A percentile compares a stretch with the other conserved stretches of the same genome.
These are phyloP conservation scores for Apostichopus leukothele DNA, from an alignment of 53 echinoderm and acorn worm species.

Conservation along the genomic window DNA sequence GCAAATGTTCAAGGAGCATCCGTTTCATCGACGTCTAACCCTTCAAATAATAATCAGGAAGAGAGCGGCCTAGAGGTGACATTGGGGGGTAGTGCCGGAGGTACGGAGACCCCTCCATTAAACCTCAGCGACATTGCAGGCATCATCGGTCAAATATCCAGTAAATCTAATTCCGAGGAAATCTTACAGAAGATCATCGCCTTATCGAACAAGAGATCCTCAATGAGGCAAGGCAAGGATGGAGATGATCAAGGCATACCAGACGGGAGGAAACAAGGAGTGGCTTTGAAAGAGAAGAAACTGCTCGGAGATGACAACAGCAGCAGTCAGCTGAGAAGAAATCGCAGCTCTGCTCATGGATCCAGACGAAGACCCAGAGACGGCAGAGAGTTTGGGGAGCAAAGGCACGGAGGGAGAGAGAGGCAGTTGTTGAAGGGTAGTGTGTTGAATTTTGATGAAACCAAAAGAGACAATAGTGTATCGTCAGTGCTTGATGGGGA, in stretches of 20 bases:
- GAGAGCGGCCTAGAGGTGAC: neutral
- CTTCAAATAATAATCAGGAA: neutral
- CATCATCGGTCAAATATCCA: constrained; percentile 74
- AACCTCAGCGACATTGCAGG: constrained; percentile 70
- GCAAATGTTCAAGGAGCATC: neutral
- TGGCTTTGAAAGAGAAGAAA: neutral
- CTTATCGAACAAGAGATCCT: constrained; percentile 62
- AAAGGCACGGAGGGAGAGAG: neutral
- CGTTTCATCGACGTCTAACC: too few species aligned
- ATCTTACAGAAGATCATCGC: constrained; percentile 78
- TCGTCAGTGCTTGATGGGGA: neutral
- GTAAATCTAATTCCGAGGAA: constrained; percentile 73
- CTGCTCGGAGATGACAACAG: neutral
- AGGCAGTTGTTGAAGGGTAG: neutral
- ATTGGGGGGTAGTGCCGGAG: neutral
- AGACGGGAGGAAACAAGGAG: neutral
- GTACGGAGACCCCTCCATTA: constrained; percentile 75
- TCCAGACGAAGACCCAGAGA: neutral
- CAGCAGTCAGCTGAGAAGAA: neutral
- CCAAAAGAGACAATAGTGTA: neutral
- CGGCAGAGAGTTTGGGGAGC: neutral
- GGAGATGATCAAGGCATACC: neutral
- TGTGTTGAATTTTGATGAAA: neutral
- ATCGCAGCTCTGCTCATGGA: neutral
- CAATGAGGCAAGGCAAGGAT: neutral